phyloP scores from a whole-genome alignment of 2,797 vertebrate genomes.

The Eulemur rubriventer region DNA sequence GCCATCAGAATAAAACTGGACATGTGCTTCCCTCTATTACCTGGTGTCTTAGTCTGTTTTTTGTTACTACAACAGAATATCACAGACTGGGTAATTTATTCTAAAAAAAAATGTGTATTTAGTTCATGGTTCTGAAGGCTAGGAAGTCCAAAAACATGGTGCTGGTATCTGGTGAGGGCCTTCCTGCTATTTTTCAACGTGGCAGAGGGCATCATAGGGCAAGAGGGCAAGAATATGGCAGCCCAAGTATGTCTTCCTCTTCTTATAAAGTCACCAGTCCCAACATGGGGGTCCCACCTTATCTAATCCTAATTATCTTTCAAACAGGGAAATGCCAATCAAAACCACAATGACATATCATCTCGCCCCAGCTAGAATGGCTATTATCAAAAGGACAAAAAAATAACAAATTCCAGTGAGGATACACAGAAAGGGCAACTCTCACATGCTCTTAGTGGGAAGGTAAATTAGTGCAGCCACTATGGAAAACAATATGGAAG shows the following conservation, averaged over 20 bases:
- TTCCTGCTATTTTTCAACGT: background rate
- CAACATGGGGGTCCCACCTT: background rate
- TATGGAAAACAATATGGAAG: background rate
- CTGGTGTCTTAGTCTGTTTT: background rate
- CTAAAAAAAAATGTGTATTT: background rate
- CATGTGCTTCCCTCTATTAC: background rate
- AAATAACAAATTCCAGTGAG: background rate
- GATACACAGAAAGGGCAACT: background rate
- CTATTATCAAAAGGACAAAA: background rate
- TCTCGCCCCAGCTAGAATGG: background rate
- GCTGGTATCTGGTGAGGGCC: background rate
- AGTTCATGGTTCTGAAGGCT: background rate
- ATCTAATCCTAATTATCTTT: background rate
- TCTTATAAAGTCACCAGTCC: background rate
- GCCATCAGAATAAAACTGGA: background rate
- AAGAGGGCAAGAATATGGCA: background rate
- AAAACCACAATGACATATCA: background rate
- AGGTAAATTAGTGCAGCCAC: background rate
- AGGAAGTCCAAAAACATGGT: background rate
- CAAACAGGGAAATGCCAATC: background rate
- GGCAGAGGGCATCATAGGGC: background rate
- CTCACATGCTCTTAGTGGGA: background rate
- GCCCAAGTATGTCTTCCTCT: background rate
- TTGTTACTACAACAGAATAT: background rate
- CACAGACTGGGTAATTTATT: background rate